phyloP scores from a whole-genome alignment of 2,797 vertebrate species.

The Geotrypetes seraphini region DNA sequence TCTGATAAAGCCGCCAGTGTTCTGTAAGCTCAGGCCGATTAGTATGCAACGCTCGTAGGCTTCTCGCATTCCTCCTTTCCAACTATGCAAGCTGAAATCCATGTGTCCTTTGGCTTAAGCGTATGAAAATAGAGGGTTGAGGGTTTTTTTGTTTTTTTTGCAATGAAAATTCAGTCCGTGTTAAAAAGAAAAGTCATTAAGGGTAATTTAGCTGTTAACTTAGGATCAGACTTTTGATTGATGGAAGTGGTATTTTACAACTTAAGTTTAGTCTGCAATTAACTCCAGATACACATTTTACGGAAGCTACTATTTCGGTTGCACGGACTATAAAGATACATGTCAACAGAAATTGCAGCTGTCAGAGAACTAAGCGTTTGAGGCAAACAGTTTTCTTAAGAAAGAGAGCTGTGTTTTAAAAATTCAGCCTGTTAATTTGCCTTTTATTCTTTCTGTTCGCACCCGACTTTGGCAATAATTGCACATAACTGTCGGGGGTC shows the following conservation, averaged over 20 bases:
- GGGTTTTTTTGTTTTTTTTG: too few species aligned
- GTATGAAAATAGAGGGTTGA: neutral
- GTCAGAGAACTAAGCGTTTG: neutral
- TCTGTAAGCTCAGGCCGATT: neutral
- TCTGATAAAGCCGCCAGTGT: neutral
- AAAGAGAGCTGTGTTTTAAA: conserved; percentile 1
- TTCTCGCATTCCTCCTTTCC: neutral
- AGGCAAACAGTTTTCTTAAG: neutral
- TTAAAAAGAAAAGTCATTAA: conserved; percentile 3
- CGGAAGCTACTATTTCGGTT: neutral
- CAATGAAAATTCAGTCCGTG: neutral
- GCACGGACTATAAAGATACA: neutral
- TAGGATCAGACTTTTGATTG: neutral
- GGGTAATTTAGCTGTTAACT: conserved; percentile 8
- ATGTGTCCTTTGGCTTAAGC: neutral
- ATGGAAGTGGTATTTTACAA: conserved; percentile 9
- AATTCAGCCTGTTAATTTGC: conserved; percentile 7
- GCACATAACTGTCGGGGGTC: neutral
- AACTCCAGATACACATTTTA: neutral
- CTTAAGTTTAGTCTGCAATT: conserved; percentile 2
- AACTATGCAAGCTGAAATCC: too few species aligned
- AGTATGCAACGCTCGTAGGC: neutral
- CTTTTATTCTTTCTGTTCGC: neutral
- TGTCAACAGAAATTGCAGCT: neutral
- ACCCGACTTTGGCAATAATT: too few species aligned